Evolutionary conservation across 1,140 invertebrate species (phyloP).

Genomic region (Coelopa frigida): DNA sequence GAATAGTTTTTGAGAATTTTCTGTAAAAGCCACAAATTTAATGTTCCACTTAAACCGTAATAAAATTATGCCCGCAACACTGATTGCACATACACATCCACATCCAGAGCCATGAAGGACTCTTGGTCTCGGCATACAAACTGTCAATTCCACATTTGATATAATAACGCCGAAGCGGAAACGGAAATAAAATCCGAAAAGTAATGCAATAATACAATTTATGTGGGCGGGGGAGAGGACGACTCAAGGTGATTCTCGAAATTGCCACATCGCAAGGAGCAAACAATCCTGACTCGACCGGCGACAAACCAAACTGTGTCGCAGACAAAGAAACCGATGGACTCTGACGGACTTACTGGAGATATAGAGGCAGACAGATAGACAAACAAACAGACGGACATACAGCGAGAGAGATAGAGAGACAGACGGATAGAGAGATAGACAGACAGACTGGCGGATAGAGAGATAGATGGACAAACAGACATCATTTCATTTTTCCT

Average conservation of each 20-base stretch:
- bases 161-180: conserved; percentile 10
- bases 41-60: neutral
- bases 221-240: too few relatives aligned
- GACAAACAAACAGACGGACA: neutral
- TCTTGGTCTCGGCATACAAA: neutral
- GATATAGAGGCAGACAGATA: conserved; percentile 1
- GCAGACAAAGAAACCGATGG: neutral
- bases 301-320: neutral
- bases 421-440: too few relatives aligned
- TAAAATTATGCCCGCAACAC: neutral
- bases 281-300: neutral
- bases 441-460: too few relatives aligned
- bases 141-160: neutral
- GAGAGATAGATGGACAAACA: too few relatives aligned
- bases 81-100: neutral
- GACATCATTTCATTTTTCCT: too few relatives aligned
- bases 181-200: conserved; percentile 43
- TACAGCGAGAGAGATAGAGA: too few relatives aligned
- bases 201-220: conserved; percentile 44
- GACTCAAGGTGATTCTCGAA: too few relatives aligned
- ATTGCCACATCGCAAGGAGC: conserved; percentile 2
- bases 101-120: neutral
- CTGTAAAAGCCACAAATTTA: neutral
- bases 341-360: neutral
- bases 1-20: neutral